Base-by-base conservation (phyloP, 2,113 vertebrate genomes). In the Mystacornis crossleyi region DNA sequence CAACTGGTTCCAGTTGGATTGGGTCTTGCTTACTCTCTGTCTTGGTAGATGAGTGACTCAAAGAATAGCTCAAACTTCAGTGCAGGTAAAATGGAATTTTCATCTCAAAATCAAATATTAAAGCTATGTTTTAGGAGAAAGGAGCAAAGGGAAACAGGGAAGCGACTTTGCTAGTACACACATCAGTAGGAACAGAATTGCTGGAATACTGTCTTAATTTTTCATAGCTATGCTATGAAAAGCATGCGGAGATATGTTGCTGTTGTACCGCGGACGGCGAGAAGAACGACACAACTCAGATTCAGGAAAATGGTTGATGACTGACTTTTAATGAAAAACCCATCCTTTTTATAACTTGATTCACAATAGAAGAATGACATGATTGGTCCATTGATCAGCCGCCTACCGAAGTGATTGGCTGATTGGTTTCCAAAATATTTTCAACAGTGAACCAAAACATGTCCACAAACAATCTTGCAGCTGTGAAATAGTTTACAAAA, bases 1-100 rank as follows among this genome's bases (percentile, higher is more conserved):
- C 47, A 54, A 0, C 12, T 33, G 70, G 14, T 40, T 54, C 34
- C 31, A 34, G 0, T 11, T 75, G 54, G 25, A 42, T 28, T 69
- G 55, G 54, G 24, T 69, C 47, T 93, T 77, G 40, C 45, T 65
- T 42, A 29, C 33, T 67, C 16, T 15, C 15, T 60, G 6, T 75
- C 47, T 31, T 57, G 19, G 19, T 25, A 74, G 40, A 47, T 18
- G 20, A 55, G 21, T 42, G 47, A 79, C 62, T 55, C 8, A 3
- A 79, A 50, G 61, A 86, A 54, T 18, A 69, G 9, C 18, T 85
- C 47, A 24, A 81, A 53, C 40, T 75, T 75, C 48, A 51, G 7
- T 33, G 26, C 33, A 79, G 15, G 9, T 36, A 15, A 34, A 58
- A 58, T 25, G n/a, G 57, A 58, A 58, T 58, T 58, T 25, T 58